phyloP scores from a whole-genome alignment of 2,797 vertebrate species.

The Danio albolineatus region DNA sequence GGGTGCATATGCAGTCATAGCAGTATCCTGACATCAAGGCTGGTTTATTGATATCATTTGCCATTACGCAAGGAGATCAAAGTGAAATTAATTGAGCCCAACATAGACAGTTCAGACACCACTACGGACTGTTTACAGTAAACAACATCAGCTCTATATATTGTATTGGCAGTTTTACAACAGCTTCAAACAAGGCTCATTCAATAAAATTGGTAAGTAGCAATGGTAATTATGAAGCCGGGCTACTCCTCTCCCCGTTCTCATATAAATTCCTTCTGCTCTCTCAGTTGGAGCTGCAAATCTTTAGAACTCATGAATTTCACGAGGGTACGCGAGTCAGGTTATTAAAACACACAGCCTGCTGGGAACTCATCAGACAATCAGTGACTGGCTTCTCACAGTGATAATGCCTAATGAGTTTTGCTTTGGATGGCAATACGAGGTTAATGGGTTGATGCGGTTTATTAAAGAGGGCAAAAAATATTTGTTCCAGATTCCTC shows the following conservation, averaged over 20 bases:
- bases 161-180: not conserved
- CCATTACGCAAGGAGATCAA: not conserved
- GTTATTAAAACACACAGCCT: constrained; percentile 51
- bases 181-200: not conserved
- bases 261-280: constrained; percentile 26
- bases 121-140: not conserved
- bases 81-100: not conserved
- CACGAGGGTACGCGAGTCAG: constrained; percentile 43
- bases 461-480: constrained; percentile 43
- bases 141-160: not conserved
- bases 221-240: not conserved
- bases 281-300: constrained; percentile 35
- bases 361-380: constrained; percentile 60
- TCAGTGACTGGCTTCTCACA: constrained; percentile 51
- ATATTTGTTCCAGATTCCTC: constrained; percentile 23
- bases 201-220: not conserved
- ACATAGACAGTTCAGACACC: not conserved
- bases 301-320: constrained; percentile 33
- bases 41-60: not conserved
- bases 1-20: not conserved
- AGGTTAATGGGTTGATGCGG: constrained; percentile 61
- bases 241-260: not conserved
- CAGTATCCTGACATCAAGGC: not conserved
- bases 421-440: constrained; percentile 51
- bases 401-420: constrained; percentile 62